A percentile compares a stretch with the other conserved stretches of the same genome.
Evolutionary conservation across 2,113 vertebrate species (phyloP).

Genomic region (Tangachromis dhanisi): DNA sequence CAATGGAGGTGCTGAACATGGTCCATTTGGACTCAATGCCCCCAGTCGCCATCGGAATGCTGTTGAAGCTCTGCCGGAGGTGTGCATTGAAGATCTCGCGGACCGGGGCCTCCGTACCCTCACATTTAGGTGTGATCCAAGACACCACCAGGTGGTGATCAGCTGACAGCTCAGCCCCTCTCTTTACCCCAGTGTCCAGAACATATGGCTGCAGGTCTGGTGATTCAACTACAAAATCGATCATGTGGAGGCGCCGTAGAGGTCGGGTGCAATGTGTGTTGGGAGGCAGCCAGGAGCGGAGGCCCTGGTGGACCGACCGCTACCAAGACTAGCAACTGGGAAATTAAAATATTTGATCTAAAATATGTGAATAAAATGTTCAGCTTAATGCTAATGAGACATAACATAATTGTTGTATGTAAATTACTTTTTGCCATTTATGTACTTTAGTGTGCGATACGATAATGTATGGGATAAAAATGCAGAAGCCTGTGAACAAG

Average conservation of each 20-base stretch:
- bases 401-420: background rate
- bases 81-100: fast-evolving
- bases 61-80: background rate
- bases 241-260: background rate
- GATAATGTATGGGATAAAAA: background rate
- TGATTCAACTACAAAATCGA: background rate
- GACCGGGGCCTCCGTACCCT: background rate
- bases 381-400: fast-evolving
- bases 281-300: background rate
- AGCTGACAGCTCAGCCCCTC: background rate
- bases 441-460: background rate
- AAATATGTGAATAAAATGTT: background rate
- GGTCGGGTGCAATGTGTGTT: background rate
- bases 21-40: background rate
- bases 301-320: background rate
- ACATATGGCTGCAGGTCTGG: background rate
- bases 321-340: background rate
- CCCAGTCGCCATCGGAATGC: fast-evolving
- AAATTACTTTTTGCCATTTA: background rate
- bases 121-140: background rate
- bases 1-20: background rate
- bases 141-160: background rate
- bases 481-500: background rate
- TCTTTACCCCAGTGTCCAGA: background rate
- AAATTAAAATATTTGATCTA: background rate